Evolutionary conservation across 2,888 invertebrate genomes (phyloP).

Genomic region (Drosophila mimetica): DNA sequence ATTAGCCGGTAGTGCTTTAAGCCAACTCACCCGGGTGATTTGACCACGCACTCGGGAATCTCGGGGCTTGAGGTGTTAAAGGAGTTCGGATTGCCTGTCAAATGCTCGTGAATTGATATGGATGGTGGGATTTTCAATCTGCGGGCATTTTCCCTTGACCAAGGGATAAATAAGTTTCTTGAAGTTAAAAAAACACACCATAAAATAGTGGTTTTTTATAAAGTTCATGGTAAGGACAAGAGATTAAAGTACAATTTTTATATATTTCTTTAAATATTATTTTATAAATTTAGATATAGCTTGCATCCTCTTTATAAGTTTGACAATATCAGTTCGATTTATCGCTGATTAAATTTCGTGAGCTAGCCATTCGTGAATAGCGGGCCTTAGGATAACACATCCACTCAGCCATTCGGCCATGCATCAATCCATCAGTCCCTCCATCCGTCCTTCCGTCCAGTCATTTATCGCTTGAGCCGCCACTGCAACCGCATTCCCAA

Average conservation of each 20-base stretch:
- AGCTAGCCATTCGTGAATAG: background rate
- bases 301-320: no score
- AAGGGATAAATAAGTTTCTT: no score
- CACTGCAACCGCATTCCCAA: constrained; percentile 7
- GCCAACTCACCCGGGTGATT: constrained; percentile 33
- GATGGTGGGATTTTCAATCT: background rate
- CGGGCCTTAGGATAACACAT: background rate
- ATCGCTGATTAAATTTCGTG: background rate
- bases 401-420: constrained; percentile 1
- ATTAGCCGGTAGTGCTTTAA: constrained; percentile 56
- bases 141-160: background rate
- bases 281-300: no score
- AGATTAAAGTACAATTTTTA: no score
- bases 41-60: constrained; percentile 16
- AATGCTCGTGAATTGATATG: constrained; percentile 12
- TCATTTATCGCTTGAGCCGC: constrained; percentile 13
- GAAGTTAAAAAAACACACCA: no score
- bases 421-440: background rate
- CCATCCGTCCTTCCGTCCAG: constrained; percentile 2
- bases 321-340: background rate
- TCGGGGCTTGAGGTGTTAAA: constrained; percentile 21
- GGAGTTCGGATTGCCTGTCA: constrained; percentile 23
- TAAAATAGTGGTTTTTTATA: no score
- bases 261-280: no score
- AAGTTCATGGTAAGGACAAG: no score